Evolutionary conservation across 1,140 invertebrate species (phyloP).

Genomic region (Brachionus rotundiformis): DNA sequence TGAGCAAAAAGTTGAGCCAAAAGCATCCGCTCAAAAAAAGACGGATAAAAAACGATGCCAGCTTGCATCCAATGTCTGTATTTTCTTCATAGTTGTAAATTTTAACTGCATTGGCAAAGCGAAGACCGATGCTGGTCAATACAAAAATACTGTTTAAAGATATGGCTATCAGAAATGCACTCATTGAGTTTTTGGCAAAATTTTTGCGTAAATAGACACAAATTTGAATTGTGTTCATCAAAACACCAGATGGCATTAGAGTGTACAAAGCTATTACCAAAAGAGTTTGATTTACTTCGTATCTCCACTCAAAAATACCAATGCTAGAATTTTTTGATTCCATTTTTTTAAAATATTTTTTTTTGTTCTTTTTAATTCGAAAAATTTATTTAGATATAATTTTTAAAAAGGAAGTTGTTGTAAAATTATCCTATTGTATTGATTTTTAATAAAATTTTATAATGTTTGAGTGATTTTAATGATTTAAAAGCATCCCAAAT

Average conservation of each 20-base stretch:
- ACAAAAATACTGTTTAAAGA: not conserved
- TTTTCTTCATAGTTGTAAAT: slow-evolving; percentile 6
- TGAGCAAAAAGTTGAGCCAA: not conserved
- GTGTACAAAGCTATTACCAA: not conserved
- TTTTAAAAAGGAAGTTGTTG: too few relatives aligned
- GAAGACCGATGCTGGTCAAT: not conserved
- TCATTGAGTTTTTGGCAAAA: not conserved
- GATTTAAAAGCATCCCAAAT: too few relatives aligned
- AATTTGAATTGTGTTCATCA: not conserved
- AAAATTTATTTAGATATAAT: too few relatives aligned
- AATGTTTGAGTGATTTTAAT: too few relatives aligned
- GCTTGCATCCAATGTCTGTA: not conserved
- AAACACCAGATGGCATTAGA: not conserved
- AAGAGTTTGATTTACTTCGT: not conserved
- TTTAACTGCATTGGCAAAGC: not conserved
- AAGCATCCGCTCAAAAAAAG: not conserved
- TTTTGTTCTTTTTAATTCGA: too few relatives aligned
- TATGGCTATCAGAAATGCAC: not conserved
- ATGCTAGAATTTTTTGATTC: too few relatives aligned
- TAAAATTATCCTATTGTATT: too few relatives aligned
- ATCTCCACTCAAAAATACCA: slow-evolving; percentile 11
- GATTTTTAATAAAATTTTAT: too few relatives aligned
- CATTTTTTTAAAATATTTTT: too few relatives aligned
- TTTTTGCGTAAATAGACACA: not conserved
- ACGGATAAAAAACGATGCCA: not conserved